Conservation (phyloP, 2,113 vertebrate genomes). For the Cyphomyrus plagiostoma region DNA sequence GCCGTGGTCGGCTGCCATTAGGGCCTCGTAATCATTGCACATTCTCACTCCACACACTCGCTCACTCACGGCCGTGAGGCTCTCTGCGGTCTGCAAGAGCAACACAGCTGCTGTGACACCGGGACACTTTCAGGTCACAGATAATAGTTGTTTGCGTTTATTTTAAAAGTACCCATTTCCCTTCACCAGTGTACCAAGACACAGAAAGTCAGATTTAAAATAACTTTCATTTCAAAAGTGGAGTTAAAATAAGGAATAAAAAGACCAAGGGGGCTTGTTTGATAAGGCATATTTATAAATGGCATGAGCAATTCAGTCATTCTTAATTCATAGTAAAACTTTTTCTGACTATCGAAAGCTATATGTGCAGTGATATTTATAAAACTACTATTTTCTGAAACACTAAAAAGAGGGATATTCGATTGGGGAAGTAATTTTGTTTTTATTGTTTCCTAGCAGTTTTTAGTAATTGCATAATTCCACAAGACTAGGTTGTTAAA, state of each 20-base stretch:
- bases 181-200: neutral
- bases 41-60: neutral
- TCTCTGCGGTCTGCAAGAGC: neutral
- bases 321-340: neutral
- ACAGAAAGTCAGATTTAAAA: neutral
- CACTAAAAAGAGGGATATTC: neutral
- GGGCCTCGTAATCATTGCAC: neutral
- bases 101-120: neutral
- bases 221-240: neutral
- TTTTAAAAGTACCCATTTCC: neutral
- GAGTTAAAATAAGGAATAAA: neutral
- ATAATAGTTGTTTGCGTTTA: neutral
- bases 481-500: neutral
- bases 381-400: neutral
- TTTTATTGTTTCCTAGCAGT: neutral
- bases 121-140: neutral
- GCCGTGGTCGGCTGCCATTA: neutral
- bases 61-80: neutral
- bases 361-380: neutral
- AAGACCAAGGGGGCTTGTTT: neutral
- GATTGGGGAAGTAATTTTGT: neutral
- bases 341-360: neutral
- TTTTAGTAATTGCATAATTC: neutral
- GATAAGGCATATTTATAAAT: neutral
- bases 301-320: neutral